These are phyloP conservation scores for Diarsia dahlii DNA, from an alignment of 2,888 invertebrate species.

Conservation along the genomic window DNA sequence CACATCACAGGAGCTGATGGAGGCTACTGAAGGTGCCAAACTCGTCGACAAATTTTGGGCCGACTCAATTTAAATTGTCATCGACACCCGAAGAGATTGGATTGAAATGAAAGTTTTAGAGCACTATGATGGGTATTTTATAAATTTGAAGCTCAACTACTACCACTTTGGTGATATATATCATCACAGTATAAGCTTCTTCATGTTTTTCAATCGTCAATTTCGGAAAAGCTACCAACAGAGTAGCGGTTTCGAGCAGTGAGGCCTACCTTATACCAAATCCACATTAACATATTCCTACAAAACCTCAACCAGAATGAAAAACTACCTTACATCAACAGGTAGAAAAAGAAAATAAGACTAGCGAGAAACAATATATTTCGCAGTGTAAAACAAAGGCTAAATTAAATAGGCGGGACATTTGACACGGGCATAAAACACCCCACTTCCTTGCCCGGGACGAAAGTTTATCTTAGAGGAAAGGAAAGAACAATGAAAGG, in stretches of 20 bases:
- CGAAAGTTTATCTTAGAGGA: slow-evolving; percentile 71
- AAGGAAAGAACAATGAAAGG: slow-evolving; percentile 69
- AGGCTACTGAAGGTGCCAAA: too few species aligned
- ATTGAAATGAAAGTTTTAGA: not conserved
- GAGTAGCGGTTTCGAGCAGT: not conserved
- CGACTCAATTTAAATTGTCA: too few species aligned
- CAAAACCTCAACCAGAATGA: slow-evolving; percentile 13
- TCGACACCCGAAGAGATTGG: too few species aligned
- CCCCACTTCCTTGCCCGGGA: slow-evolving; percentile 65
- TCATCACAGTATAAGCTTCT: too few species aligned
- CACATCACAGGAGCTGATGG: too few species aligned
- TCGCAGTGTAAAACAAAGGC: slow-evolving; percentile 64
- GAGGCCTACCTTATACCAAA: not conserved
- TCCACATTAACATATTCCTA: not conserved
- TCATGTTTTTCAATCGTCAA: not conserved
- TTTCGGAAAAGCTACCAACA: not conserved
- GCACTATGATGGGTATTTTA: not conserved
- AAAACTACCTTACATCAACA: slow-evolving; percentile 55
- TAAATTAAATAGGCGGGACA: slow-evolving; percentile 70
- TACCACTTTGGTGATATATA: not conserved
- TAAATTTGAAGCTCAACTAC: not conserved
- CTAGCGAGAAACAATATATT: slow-evolving; percentile 41
- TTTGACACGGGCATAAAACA: slow-evolving; percentile 79
- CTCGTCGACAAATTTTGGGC: too few species aligned
- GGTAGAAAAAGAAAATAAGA: slow-evolving; percentile 53